Evolutionary conservation across 2,888 invertebrate species (phyloP).

Genomic region (Formica aserva): DNA sequence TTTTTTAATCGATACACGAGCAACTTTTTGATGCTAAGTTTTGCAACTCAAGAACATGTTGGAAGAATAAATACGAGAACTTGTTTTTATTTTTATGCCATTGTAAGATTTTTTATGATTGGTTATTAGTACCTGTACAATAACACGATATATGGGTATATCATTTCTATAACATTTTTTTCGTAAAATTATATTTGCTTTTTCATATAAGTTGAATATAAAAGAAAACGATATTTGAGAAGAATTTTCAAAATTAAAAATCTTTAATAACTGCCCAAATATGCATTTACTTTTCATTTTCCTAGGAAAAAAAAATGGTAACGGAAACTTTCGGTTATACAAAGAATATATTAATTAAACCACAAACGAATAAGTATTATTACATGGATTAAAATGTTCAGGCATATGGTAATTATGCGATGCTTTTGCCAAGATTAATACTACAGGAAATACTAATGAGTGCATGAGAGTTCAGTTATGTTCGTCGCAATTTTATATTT

Average conservation of each 20-base stretch:
- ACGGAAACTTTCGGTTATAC: background rate
- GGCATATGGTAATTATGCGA: conserved; percentile 4
- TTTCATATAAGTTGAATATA: background rate
- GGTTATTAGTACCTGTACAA: background rate
- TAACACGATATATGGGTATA: background rate
- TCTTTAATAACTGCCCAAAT: background rate
- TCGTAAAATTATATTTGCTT: background rate
- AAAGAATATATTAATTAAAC: background rate
- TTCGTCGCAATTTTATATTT: conserved; percentile 50
- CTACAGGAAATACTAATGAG: conserved; percentile 26
- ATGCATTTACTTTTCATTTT: background rate
- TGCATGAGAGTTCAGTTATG: conserved; percentile 43
- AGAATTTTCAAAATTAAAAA: background rate
- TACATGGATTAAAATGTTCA: background rate
- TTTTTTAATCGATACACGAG: background rate
- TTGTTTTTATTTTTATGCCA: background rate
- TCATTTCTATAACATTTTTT: background rate
- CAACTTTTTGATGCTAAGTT: background rate
- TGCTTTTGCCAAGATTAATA: conserved; percentile 4
- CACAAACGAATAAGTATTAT: background rate
- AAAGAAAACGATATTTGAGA: background rate
- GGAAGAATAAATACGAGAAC: background rate
- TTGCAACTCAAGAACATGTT: background rate
- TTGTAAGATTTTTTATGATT: background rate
- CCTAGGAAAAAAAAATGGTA: background rate